These are phyloP conservation scores for Chrysolophus pictus DNA, from an alignment of 2,797 vertebrate genomes.

Conservation along the genomic window DNA sequence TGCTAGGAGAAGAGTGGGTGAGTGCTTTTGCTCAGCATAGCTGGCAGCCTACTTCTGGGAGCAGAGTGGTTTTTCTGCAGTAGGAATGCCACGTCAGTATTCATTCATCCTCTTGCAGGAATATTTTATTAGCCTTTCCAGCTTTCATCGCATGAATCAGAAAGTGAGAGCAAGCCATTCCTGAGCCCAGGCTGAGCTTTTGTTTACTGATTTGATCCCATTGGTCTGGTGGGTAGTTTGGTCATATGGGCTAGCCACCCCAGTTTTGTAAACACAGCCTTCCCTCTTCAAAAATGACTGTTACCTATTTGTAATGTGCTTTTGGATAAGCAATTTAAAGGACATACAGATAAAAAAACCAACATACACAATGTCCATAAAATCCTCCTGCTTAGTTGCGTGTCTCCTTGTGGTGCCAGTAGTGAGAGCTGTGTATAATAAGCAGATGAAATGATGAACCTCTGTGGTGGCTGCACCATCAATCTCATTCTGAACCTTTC, in stretches of 20 bases:
- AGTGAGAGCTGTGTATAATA: background rate
- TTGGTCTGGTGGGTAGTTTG: background rate
- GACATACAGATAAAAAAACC: background rate
- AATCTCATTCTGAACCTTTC: background rate
- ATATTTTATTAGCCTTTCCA: background rate
- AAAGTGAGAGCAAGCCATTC: background rate
- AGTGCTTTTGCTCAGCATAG: background rate
- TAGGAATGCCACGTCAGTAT: background rate
- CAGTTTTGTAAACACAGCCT: background rate
- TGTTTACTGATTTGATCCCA: background rate
- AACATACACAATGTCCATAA: background rate
- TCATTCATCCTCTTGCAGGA: background rate
- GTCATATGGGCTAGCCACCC: fast-evolving
- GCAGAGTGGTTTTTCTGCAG: background rate
- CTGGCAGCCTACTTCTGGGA: background rate
- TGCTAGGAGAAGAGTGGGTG: background rate
- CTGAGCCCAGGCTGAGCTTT: background rate
- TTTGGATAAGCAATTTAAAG: background rate
- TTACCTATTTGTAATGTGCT: background rate
- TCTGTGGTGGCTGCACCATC: background rate
- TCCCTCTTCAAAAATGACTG: background rate
- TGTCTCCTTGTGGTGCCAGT: background rate
- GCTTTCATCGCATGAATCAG: background rate
- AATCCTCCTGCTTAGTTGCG: background rate
- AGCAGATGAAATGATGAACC: background rate